phyloP scores from a whole-genome alignment of 2,888 invertebrate species.

The Caenorhabditis doughertyi region DNA sequence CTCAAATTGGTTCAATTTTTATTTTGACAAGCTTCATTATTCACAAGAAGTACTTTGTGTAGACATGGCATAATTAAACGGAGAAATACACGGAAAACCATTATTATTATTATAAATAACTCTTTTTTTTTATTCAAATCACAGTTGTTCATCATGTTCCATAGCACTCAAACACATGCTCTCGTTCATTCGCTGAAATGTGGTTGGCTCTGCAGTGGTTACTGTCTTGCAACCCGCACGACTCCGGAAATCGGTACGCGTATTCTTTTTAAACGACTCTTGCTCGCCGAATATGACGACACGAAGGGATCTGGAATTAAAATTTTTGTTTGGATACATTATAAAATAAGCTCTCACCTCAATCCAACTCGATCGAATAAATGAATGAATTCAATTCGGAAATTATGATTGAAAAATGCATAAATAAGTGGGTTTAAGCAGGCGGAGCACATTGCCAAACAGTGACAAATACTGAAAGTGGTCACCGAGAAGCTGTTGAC shows the following conservation, averaged over 20 bases:
- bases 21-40: conserved; percentile 25
- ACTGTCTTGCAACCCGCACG: conserved; percentile 51
- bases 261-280: conserved; percentile 44
- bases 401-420: conserved; percentile 96
- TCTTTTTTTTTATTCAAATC: too few relatives aligned
- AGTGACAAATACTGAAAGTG: conserved; percentile 85
- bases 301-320: conserved; percentile 48
- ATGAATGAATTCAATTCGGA: conserved; percentile 83
- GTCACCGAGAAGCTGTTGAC: conserved; percentile 79
- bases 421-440: conserved; percentile 94
- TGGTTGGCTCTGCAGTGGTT: conserved; percentile 27
- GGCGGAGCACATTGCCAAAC: conserved; percentile 91
- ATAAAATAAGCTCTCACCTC: conserved; percentile 45
- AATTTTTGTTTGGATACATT: neutral
- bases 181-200: conserved; percentile 51
- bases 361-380: conserved; percentile 76
- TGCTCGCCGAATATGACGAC: conserved; percentile 56
- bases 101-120: neutral
- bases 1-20: conserved; percentile 6
- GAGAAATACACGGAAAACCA: neutral
- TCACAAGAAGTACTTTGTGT: neutral
- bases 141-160: conserved; percentile 68
- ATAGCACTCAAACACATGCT: conserved; percentile 46
- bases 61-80: too few relatives aligned
- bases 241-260: conserved; percentile 39